phyloP scores from a whole-genome alignment of 2,888 invertebrate genomes.

The Agrenia bidenticulata region DNA sequence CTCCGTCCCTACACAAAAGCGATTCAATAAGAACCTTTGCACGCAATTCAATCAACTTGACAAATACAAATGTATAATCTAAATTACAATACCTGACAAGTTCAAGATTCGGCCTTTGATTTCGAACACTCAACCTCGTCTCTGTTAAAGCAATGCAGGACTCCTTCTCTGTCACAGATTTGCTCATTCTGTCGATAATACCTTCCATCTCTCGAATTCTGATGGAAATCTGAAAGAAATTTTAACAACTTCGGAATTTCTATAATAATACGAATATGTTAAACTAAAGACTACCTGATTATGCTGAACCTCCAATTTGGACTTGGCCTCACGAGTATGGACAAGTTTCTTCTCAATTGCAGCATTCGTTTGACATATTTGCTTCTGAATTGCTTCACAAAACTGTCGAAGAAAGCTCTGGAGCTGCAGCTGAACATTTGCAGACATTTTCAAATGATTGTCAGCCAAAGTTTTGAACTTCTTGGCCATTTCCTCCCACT shows the following conservation, averaged over 20 bases:
- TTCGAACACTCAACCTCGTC: constrained; percentile 27
- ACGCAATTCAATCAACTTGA: neutral
- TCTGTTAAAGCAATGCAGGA: constrained; percentile 29
- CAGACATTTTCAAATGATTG: constrained; percentile 18
- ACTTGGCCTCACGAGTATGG: constrained; percentile 24
- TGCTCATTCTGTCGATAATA: constrained; percentile 27
- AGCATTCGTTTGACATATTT: constrained; percentile 37
- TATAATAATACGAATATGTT: neutral
- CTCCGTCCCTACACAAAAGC: constrained; percentile 22
- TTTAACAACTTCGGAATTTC: neutral
- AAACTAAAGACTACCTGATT: constrained; percentile 17
- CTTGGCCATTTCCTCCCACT: constrained; percentile 29
- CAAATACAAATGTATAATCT: constrained; percentile 3
- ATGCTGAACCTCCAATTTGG: constrained; percentile 32
- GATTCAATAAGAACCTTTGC: constrained; percentile 1
- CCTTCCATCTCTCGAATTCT: constrained; percentile 39
- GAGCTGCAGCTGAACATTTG: constrained; percentile 16
- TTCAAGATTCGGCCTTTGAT: constrained; percentile 33
- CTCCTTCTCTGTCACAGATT: constrained; percentile 33
- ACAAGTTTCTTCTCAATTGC: constrained; percentile 31
- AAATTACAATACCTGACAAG: constrained; percentile 31
- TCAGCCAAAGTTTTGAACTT: constrained; percentile 24
- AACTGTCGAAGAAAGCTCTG: constrained; percentile 33
- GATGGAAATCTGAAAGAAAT: constrained; percentile 19
- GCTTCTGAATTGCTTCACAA: constrained; percentile 32